Percentiles rank a stretch among this genome's conserved stretches.
These are phyloP conservation scores for Liparis tanakae DNA, from an alignment of 2,797 vertebrate species.

Conservation along the genomic window DNA sequence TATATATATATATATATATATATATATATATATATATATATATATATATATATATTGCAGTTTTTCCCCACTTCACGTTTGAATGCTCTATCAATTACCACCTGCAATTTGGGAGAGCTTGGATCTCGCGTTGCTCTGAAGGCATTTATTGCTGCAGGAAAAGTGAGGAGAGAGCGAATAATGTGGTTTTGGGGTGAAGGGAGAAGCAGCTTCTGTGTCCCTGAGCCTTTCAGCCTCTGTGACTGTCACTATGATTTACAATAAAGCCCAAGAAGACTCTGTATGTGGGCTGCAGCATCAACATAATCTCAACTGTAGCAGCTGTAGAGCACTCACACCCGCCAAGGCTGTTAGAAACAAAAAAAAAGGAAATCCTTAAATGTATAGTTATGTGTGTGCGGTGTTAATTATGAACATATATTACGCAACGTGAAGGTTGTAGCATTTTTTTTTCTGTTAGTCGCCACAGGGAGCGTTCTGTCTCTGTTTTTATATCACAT, in stretches of 20 bases:
- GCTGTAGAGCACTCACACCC: conserved; percentile 48
- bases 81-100: conserved; percentile 17
- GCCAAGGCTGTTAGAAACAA: conserved; percentile 26
- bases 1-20: not conserved
- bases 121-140: conserved; percentile 2
- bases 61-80: not conserved
- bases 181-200: conserved; percentile 57
- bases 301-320: conserved; percentile 67
- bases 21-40: not conserved
- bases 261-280: conserved; percentile 42
- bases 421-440: not conserved
- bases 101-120: conserved; percentile 10
- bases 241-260: conserved; percentile 70
- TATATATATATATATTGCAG: not conserved
- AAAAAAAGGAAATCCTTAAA: conserved; percentile 22
- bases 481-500: not conserved
- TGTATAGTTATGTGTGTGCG: not conserved
- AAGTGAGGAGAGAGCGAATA: conserved; percentile 29
- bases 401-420: conserved; percentile 29
- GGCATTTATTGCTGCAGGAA: conserved; percentile 35
- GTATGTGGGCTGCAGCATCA: conserved; percentile 71
- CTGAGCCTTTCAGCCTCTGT: conserved; percentile 60
- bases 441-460: conserved; percentile 2
- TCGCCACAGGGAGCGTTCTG: not conserved
- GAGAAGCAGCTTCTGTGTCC: conserved; percentile 47